Evolutionary conservation across 2,888 invertebrate species (phyloP).

Genomic region (Eilema depressum): DNA sequence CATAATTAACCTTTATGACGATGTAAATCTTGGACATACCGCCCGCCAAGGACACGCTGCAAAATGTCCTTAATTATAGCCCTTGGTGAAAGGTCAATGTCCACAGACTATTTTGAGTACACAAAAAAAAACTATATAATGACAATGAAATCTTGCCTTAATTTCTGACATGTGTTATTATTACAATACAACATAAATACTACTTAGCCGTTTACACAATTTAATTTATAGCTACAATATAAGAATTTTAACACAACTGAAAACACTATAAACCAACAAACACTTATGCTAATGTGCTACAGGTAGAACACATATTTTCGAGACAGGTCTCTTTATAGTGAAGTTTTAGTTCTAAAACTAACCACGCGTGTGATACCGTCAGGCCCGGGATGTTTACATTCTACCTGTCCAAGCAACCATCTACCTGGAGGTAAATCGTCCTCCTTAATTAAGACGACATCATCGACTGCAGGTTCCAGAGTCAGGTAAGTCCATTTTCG

Average conservation of each 20-base stretch:
- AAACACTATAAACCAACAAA: not conserved
- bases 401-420: not conserved
- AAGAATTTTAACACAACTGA: no score
- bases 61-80: not conserved
- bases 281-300: not conserved
- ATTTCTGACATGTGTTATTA: not conserved
- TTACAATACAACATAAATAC: no score
- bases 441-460: constrained; percentile 10
- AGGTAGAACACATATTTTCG: constrained; percentile 10
- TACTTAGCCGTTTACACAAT: not conserved
- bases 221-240: not conserved
- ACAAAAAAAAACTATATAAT: not conserved
- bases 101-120: no score
- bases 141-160: not conserved
- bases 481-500: not conserved
- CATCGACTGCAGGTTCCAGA: constrained; percentile 1
- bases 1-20: no score
- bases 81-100: not conserved
- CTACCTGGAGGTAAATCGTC: constrained; percentile 8
- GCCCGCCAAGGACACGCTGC: not conserved
- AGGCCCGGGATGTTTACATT: not conserved
- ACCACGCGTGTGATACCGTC: constrained; percentile 1
- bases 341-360: not conserved
- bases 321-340: constrained; percentile 3
- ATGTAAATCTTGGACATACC: not conserved